Evolutionary conservation across 2,113 vertebrate genomes (phyloP).

Genomic region (Ceratotherium simum): DNA sequence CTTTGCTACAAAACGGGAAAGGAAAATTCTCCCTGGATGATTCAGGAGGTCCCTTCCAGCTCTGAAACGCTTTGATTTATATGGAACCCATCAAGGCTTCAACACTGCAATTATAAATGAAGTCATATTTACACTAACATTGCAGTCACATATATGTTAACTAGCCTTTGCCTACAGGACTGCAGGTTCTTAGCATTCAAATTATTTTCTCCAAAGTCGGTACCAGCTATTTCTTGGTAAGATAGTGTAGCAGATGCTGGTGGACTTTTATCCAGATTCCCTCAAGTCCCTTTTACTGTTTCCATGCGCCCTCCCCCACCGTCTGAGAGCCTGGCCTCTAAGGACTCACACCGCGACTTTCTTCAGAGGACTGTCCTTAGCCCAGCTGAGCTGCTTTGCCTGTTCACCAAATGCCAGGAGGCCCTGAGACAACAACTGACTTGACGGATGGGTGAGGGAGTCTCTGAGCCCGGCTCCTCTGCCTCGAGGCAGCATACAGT

Average conservation of each 20-base stretch:
- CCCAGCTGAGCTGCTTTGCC: rapidly evolving
- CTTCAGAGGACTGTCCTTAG: neutral
- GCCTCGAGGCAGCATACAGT: neutral
- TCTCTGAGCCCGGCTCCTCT: neutral
- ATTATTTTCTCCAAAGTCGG: neutral
- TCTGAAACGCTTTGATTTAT: neutral
- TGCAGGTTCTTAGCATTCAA: neutral
- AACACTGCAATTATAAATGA: neutral
- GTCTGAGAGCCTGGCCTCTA: neutral
- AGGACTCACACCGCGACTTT: neutral
- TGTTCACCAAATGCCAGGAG: neutral
- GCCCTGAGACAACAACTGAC: neutral
- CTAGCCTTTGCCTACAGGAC: neutral
- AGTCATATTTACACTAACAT: neutral
- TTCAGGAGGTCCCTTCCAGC: neutral
- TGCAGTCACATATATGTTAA: rapidly evolving
- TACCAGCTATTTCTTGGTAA: neutral
- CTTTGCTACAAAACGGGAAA: neutral
- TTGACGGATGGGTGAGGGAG: neutral
- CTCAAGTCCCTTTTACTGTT: neutral
- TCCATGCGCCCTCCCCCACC: rapidly evolving
- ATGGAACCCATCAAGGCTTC: neutral
- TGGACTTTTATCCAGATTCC: neutral
- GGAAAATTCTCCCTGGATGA: neutral
- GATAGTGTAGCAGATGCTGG: neutral